These are phyloP conservation scores for Noctua janthina DNA, from an alignment of 2,888 invertebrate species.

Conservation along the genomic window DNA sequence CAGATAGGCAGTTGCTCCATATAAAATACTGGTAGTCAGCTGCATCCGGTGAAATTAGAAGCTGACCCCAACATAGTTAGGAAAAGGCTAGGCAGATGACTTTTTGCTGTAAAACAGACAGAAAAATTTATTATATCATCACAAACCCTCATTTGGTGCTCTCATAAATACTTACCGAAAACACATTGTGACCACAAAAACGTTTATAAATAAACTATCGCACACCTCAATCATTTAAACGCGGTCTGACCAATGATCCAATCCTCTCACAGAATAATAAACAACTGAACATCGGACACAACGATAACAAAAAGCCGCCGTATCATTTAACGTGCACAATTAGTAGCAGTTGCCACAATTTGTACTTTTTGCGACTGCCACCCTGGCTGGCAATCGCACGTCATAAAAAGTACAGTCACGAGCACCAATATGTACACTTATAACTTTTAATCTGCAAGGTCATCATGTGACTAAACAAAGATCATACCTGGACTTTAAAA, in stretches of 20 bases:
- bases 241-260: slow-evolving; percentile 1
- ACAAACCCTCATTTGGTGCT: background rate
- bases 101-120: background rate
- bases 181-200: background rate
- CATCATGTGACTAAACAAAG: background rate
- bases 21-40: background rate
- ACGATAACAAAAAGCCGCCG: slow-evolving; percentile 1
- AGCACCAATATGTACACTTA: background rate
- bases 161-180: background rate
- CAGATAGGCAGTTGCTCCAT: background rate
- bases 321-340: slow-evolving; percentile 50
- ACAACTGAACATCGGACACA: background rate
- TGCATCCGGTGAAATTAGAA: background rate
- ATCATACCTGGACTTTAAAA: background rate
- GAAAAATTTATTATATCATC: background rate
- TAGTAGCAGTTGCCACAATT: slow-evolving; percentile 40
- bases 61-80: background rate
- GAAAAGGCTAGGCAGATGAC: background rate
- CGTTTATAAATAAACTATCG: slow-evolving; percentile 4
- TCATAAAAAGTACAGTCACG: slow-evolving; percentile 16
- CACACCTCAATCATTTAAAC: slow-evolving; percentile 22
- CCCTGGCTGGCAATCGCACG: background rate
- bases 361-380: slow-evolving; percentile 33
- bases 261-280: slow-evolving; percentile 22
- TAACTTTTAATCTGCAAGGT: background rate